A percentile compares a stretch with the other conserved stretches of the same genome.
Evolutionary conservation across 2,888 invertebrate species (phyloP).

Genomic region (Ectropis crepuscularia): DNA sequence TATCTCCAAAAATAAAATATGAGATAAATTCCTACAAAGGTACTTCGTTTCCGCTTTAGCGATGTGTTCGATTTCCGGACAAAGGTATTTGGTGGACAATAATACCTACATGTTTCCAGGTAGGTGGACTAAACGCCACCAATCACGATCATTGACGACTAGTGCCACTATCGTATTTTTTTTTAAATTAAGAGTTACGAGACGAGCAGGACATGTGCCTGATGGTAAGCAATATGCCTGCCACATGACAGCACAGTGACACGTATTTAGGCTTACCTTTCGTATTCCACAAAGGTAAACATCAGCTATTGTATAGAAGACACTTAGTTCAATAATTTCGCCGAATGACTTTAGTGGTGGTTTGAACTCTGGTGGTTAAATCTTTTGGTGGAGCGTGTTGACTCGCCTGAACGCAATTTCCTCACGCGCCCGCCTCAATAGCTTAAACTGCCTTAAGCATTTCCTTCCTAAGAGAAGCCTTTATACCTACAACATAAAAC

Average conservation of each 20-base stretch:
- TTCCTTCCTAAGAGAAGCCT: neutral
- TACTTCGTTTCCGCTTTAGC: constrained; percentile 1
- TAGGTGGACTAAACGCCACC: neutral
- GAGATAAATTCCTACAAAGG: neutral
- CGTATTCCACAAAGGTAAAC: no score
- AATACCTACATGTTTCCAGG: neutral
- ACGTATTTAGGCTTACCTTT: no score
- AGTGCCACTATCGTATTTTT: no score
- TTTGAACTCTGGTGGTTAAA: constrained; percentile 10
- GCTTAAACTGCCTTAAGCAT: constrained; percentile 11
- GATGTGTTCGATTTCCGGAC: constrained; percentile 13
- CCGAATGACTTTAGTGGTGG: no score
- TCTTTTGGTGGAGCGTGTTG: constrained; percentile 19
- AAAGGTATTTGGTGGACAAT: neutral
- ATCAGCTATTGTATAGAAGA: no score
- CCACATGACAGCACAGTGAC: no score
- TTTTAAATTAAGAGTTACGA: no score
- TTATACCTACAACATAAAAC: neutral
- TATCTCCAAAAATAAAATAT: neutral
- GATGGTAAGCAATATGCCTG: no score
- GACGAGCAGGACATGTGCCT: no score
- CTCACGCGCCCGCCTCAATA: constrained; percentile 13
- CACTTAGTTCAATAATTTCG: no score
- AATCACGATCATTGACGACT: no score
- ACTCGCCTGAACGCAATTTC: constrained; percentile 25